Evolutionary conservation across 2,797 vertebrate species (phyloP).

Genomic region (Pseudotriccus pelzelni): DNA sequence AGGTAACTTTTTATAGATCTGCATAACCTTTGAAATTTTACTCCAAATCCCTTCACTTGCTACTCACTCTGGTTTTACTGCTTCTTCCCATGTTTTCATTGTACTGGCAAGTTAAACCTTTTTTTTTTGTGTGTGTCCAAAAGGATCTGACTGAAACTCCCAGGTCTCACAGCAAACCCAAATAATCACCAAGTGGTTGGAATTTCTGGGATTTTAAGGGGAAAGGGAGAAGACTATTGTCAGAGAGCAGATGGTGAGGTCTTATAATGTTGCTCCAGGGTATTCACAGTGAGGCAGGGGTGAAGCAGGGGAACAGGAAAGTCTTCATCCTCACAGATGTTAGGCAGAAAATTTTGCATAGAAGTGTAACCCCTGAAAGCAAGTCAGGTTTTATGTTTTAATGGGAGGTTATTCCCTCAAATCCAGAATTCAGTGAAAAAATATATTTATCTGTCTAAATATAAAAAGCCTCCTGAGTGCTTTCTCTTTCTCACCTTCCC

Average conservation of each 20-base stretch:
- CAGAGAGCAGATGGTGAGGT: slow-evolving; percentile 46
- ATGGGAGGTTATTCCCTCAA: neutral
- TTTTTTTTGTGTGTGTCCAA: neutral
- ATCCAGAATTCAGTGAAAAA: neutral
- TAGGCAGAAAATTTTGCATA: neutral
- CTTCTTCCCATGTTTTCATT: neutral
- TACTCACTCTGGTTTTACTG: neutral
- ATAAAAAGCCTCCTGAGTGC: neutral
- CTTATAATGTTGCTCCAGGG: neutral
- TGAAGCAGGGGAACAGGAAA: neutral
- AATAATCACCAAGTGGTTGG: neutral
- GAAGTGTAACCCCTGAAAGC: neutral
- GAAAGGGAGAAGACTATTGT: neutral
- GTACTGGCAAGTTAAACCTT: neutral
- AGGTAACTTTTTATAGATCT: neutral
- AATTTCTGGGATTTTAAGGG: neutral
- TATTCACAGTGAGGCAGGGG: neutral
- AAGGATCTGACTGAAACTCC: neutral
- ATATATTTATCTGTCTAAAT: neutral
- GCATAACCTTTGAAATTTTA: neutral
- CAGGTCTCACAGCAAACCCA: neutral
- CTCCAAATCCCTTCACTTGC: neutral
- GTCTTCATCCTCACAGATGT: slow-evolving; percentile 28
- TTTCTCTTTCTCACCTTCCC: neutral
- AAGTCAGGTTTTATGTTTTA: neutral